Evolutionary conservation across 1,140 invertebrate genomes (phyloP).

Genomic region (Drosophila nigrodunni): DNA sequence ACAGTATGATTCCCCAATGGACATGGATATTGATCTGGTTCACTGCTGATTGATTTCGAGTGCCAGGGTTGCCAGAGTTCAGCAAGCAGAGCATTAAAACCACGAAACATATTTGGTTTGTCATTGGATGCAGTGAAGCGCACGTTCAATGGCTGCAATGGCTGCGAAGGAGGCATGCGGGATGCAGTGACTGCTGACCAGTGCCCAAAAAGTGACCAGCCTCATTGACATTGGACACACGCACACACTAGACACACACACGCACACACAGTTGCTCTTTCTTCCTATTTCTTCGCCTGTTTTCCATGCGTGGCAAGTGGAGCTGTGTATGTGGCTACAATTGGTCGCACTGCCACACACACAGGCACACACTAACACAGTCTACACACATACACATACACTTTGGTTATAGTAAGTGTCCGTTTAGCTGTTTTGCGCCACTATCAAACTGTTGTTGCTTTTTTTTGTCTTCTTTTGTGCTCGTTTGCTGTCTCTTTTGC

Average conservation of each 20-base stretch:
- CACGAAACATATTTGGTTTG: conserved; percentile 84
- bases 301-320: conserved; percentile 49
- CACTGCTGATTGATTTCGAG: conserved; percentile 74
- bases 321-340: conserved; percentile 63
- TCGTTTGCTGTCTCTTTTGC: conserved; percentile 20
- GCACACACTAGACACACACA: conserved; percentile 13
- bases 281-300: conserved; percentile 68
- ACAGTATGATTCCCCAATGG: conserved; percentile 67
- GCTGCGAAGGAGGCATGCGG: neutral
- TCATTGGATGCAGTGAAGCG: conserved; percentile 78
- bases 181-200: conserved; percentile 33
- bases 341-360: conserved; percentile 62
- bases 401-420: conserved; percentile 19
- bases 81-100: conserved; percentile 72
- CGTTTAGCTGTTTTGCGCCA: conserved; percentile 66
- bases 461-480: conserved; percentile 58
- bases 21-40: conserved; percentile 35
- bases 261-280: neutral
- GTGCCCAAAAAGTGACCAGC: conserved; percentile 71
- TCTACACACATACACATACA: conserved; percentile 2
- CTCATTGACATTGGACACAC: conserved; percentile 74
- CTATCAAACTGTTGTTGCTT: conserved; percentile 51
- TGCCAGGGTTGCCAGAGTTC: conserved; percentile 10
- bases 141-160: conserved; percentile 31
- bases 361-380: conserved; percentile 4